Percentiles rank a stretch among this genome's conserved stretches.
Conservation (phyloP, 1,140 invertebrate genomes). For the Micrasema minimum region DNA sequence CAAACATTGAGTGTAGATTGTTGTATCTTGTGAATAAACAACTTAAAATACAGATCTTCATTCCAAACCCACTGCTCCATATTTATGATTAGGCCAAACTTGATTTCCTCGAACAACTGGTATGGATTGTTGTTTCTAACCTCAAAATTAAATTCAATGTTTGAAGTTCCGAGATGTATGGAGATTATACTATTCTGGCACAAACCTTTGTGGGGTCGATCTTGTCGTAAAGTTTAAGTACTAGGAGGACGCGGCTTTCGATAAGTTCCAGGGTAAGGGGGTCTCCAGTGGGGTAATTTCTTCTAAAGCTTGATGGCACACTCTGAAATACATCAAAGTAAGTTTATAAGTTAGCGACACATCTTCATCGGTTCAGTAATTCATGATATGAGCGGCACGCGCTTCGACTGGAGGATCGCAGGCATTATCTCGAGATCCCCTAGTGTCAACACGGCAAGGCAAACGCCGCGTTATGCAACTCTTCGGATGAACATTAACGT, state of each 20-base stretch:
- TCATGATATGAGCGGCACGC: no score
- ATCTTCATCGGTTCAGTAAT: no score
- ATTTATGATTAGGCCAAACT: no score
- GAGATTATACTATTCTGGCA: no score
- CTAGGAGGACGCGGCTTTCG: conserved; percentile 87
- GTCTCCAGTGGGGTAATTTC: conserved; percentile 77
- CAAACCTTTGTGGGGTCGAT: conserved; percentile 88
- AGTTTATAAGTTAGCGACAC: not conserved
- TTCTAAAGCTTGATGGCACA: conserved; percentile 66
- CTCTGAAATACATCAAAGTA: conserved; percentile 65
- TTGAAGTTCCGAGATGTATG: no score
- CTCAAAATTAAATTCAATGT: conserved; percentile 3
- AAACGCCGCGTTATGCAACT: conserved; percentile 35
- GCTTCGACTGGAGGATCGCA: not conserved
- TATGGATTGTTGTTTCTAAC: conserved; percentile 16
- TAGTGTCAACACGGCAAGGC: conserved; percentile 14
- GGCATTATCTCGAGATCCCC: not conserved
- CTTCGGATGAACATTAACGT: not conserved
- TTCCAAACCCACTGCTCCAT: no score
- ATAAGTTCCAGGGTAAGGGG: conserved; percentile 86
- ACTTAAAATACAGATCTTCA: no score
- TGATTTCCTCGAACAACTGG: not conserved
- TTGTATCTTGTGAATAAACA: no score
- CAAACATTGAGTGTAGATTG: no score
- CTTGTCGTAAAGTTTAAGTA: conserved; percentile 97